Conservation (phyloP, 2,113 vertebrate species). For the Girardinichthys multiradiatus region DNA sequence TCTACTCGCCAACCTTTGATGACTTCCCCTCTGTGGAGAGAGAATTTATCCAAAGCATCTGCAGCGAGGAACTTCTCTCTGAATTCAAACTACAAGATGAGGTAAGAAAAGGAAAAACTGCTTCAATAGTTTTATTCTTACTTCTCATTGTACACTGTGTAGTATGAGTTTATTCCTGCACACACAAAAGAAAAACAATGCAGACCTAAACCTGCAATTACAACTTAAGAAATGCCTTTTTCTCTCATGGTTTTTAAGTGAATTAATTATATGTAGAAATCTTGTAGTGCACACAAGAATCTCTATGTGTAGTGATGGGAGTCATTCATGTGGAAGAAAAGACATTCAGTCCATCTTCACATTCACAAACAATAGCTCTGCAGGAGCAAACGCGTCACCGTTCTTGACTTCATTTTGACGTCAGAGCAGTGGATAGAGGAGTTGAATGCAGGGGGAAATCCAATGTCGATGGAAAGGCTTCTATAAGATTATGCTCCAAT, state of each 20-base stretch:
- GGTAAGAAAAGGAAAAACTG: constrained; percentile 43
- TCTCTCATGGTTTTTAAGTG: background rate
- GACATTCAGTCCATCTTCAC: constrained; percentile 13
- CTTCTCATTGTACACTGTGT: background rate
- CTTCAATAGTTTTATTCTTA: background rate
- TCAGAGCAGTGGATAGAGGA: background rate
- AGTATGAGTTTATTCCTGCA: background rate
- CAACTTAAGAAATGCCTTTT: background rate
- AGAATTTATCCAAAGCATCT: constrained; percentile 85
- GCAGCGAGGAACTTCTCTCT: constrained; percentile 74
- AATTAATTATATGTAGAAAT: background rate
- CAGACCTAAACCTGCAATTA: background rate
- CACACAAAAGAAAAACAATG: background rate
- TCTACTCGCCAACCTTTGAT: constrained; percentile 83
- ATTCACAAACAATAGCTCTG: constrained; percentile 16
- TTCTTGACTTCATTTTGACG: constrained; percentile 20
- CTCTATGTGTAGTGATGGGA: background rate
- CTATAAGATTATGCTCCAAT: background rate
- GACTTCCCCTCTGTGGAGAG: constrained; percentile 84
- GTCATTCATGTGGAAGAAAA: background rate
- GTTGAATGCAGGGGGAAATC: constrained; percentile 1
- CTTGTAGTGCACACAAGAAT: background rate
- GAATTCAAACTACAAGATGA: constrained; percentile 73
- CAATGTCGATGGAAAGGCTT: background rate
- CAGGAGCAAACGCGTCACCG: background rate